Evolutionary conservation across 2,888 invertebrate species (phyloP), one percentile per base, ranked within the genome.

Genomic region (Drosophila paramelanica): DNA sequence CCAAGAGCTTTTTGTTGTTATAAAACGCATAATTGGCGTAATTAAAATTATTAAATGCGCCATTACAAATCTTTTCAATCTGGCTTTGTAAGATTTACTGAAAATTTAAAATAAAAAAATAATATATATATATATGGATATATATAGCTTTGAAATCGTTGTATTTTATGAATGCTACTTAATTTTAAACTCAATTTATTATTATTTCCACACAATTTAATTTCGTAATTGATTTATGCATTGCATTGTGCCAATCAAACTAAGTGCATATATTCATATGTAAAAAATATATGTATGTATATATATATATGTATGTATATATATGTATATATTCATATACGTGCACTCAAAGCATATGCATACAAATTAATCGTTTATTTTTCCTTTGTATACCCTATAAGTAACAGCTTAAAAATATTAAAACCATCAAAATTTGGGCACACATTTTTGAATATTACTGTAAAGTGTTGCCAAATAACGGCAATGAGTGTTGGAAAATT

Each of bases 131-230:
- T 53, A 51, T 62, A 57, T 27, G 39, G 17, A 25, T 55, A 52
- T 53, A 27, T 46, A 36, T 42, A 27, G 68, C 66, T 66, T 69
- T 52, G 55, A 45, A 67, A 75, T 59, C 43, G 43, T 14, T 33
- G 13, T 3, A 53, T 23, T 33, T 31, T 41, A 27, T 42, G 42
- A 36, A 38, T 23, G 11, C 38, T 51, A 38, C 58, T 56, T 55
- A 33, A 73, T 73, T 77, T 77, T 71, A 64, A 85, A 82, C 73
- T 64, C 74, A 79, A 88, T 88, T 80, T 86, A 73, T 77, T 75
- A 77, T 82, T 88, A 89, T 75, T 85, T 88, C 80, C 86, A 85
- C 79, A 71, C 73, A 89, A 85, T 85, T 85, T 73, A 85, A 73
- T 85, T 74, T 49, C 67, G 69, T 85, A 89, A 85, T 89, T 89